These are phyloP conservation scores for Bombus polaris DNA, from an alignment of 1,140 invertebrate genomes.

Conservation along the genomic window DNA sequence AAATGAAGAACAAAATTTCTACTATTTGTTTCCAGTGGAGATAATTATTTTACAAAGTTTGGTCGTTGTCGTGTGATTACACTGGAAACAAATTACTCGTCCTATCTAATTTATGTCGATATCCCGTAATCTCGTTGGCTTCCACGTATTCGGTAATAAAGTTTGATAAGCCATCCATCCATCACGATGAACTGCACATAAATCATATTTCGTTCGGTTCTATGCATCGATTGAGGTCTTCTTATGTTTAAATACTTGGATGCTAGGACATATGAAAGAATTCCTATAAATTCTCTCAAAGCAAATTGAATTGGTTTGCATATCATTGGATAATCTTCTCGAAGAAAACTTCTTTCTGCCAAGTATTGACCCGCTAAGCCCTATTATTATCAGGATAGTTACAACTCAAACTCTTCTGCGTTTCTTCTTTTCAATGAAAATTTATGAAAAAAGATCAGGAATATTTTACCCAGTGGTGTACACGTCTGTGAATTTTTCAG, in stretches of 20 bases:
- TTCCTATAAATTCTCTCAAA: constrained; percentile 24
- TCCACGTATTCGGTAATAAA: constrained; percentile 24
- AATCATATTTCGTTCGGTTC: constrained; percentile 24
- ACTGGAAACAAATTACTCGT: constrained; percentile 13
- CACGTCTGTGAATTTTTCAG: no score
- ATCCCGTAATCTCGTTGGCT: background rate
- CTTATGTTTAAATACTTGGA: constrained; percentile 11
- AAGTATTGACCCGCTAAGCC: no score
- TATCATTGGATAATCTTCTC: no score
- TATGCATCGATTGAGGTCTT: background rate
- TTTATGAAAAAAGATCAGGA: background rate
- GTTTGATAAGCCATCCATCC: constrained; percentile 38
- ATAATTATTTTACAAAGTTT: background rate
- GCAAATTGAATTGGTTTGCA: no score
- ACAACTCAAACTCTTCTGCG: background rate
- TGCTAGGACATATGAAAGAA: constrained; percentile 13
- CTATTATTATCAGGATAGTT: no score
- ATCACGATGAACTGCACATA: constrained; percentile 29
- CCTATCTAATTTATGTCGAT: constrained; percentile 33
- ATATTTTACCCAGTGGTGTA: no score
- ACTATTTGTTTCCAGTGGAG: background rate
- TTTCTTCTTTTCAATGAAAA: background rate
- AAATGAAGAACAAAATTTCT: background rate
- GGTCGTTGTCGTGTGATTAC: background rate
- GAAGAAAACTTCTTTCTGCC: no score